Evolutionary conservation across 2,113 vertebrate species (phyloP), one percentile per base, ranked within the genome.

Genomic region (Rafetus swinhoei): DNA sequence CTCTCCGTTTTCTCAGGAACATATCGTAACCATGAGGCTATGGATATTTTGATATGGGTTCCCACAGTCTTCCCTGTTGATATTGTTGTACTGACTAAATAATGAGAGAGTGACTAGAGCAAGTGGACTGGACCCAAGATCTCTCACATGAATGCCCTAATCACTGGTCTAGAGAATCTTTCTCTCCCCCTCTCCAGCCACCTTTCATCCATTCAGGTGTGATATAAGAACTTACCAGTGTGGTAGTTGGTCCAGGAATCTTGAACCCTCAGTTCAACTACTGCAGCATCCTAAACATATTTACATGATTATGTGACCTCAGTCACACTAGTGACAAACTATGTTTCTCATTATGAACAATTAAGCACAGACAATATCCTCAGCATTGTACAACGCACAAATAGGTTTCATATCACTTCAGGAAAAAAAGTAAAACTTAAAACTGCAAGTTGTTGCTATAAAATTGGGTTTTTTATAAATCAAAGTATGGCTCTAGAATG

Each of bases 401-500:
- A 77, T 32, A 84, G 0, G 84, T n/a, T 19, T 55, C 16, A 9
- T 94, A 94, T 82, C 82, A 35, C 56, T 76, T 79, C 93, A 93
- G 57, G 62, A 74, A 84, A 35, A 97, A 79, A 82, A 35, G 96
- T 69, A 74, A 94, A 72, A 79, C 65, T 86, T 81, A 86, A 88
- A 85, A 79, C 88, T 84, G 84, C 84, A 88, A 85, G 81, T 89
- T 76, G 79, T 45, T 86, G 89, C 93, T 88, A 53, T 91, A 95
- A 95, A 93, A 85, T 72, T 55, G 79, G 76, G 1, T 22, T 45
- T 62, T 9, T 82, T 91, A 69, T 87, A 45, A 45, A 45, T 5
- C 6, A 45, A 45, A 45, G 57, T 55, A 92, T 88, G 90, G 88
- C 84, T 95, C 84, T 92, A 74, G 79, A 96, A 90, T 86, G 92